Evolutionary conservation across 2,888 invertebrate genomes (phyloP).

Genomic region (Eupithecia insigniata): DNA sequence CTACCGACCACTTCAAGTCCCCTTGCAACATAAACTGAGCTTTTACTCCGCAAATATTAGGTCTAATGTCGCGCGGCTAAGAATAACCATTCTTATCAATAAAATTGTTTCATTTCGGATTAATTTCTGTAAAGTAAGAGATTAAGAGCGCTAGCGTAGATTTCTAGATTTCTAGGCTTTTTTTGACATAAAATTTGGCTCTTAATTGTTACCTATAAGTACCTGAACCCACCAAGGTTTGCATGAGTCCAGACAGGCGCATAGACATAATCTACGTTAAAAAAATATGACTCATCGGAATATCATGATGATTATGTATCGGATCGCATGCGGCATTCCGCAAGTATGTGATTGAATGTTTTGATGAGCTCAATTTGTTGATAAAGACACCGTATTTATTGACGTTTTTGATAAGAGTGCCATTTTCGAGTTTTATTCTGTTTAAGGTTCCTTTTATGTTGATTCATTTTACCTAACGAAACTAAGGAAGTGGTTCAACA

Average conservation of each 20-base stretch:
- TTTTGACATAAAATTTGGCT: not conserved
- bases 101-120: not conserved
- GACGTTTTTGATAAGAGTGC: not conserved
- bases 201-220: not conserved
- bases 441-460: not conserved
- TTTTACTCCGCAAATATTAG: not conserved
- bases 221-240: not conserved
- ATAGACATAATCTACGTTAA: constrained; percentile 23
- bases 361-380: constrained; percentile 18
- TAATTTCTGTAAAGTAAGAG: not conserved
- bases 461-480: not conserved
- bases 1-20: constrained; percentile 11
- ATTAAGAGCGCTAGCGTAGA: not conserved
- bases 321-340: constrained; percentile 10
- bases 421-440: not conserved
- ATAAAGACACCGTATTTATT: not conserved
- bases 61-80: not conserved
- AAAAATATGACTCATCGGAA: constrained; percentile 26
- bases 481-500: not conserved
- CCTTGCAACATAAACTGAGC: constrained; percentile 11
- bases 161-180: not conserved
- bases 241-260: constrained; percentile 26
- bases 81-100: not conserved
- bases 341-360: constrained; percentile 15
- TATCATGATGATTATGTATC: constrained; percentile 16